Conservation (phyloP, 2,888 invertebrate genomes). For the Amiota mariae region DNA sequence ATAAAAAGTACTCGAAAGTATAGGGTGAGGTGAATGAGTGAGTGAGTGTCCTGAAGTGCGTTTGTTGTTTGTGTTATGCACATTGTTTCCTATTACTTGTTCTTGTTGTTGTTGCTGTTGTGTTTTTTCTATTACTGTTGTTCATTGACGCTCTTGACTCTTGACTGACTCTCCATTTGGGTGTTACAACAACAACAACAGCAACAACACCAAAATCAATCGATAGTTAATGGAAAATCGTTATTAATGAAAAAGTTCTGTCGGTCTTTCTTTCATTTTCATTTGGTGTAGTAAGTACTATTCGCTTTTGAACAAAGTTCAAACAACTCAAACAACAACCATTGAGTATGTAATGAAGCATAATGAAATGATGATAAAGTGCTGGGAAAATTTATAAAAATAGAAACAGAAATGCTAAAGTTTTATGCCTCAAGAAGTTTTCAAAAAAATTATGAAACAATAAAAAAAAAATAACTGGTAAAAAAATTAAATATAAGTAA, state of each 20-base stretch:
- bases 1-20: constrained; percentile 49
- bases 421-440: no score
- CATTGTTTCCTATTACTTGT: constrained; percentile 46
- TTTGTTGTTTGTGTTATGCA: constrained; percentile 53
- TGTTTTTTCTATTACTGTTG: constrained; percentile 47
- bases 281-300: no score
- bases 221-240: constrained; percentile 74
- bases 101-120: no score
- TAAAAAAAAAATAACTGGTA: no score
- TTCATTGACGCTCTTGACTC: constrained; percentile 20
- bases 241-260: constrained; percentile 73
- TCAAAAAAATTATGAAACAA: no score
- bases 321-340: constrained; percentile 8
- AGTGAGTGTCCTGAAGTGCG: constrained; percentile 65
- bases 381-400: constrained; percentile 30
- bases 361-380: constrained; percentile 70
- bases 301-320: background rate
- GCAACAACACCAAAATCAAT: constrained; percentile 70
- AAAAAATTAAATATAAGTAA: no score
- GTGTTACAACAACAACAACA: constrained; percentile 56
- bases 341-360: constrained; percentile 66
- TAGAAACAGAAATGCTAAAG: background rate
- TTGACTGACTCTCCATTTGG: constrained; percentile 19
- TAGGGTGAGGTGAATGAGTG: constrained; percentile 44
- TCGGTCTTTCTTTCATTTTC: background rate